Evolutionary conservation across 2,888 invertebrate genomes (phyloP), one percentile per base, ranked within the genome.

Genomic region (Calameuta pallipes): DNA sequence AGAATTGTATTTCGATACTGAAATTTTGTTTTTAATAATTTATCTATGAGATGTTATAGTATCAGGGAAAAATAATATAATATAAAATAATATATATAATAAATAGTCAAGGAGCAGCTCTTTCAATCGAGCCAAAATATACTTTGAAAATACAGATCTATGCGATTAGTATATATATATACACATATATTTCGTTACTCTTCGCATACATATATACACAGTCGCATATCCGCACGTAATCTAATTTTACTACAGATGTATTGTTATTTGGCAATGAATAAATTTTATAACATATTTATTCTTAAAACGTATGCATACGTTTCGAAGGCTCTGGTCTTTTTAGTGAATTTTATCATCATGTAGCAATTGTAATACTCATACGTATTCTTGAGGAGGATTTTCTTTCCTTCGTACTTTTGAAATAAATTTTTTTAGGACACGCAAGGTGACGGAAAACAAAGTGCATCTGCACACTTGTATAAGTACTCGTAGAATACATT

Each of bases 241-340:
- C 23, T 33, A 31, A 75, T 71, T 56, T 75, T 71, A 33, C 71
- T 31, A 71, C 71, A 33, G 34, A 83, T 85, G 81, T 83, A 84
- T 81, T 82, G 84, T 85, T 86, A 86, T 79, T 81, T 82, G 85
- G 83, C 82, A 83, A 87, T 87, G 83, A 87, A 88, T 88, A 87
- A 87, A 88, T 86, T 87, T 87, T 85, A 85, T 86, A 87, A 83
- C 83, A 86, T 85, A 85, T 87, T 82, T 80, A 80, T 82, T 78
- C 81, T 79, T 80, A 76, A 80, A 78, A 56, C 56, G 23, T 9
- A 56, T 56, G 23, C 56, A 23, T 56, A 23, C 56, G 56, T 56
- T 56, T 9, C 23, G 9, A 56, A 56, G 23, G 56, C 23, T 56
- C 56, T 56, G 56, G 23, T 56, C 23, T 41, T 41, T 15, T 41